These are phyloP conservation scores for Sebastes kiyomatsui DNA, from an alignment of 2,797 vertebrate genomes.

Conservation along the genomic window DNA sequence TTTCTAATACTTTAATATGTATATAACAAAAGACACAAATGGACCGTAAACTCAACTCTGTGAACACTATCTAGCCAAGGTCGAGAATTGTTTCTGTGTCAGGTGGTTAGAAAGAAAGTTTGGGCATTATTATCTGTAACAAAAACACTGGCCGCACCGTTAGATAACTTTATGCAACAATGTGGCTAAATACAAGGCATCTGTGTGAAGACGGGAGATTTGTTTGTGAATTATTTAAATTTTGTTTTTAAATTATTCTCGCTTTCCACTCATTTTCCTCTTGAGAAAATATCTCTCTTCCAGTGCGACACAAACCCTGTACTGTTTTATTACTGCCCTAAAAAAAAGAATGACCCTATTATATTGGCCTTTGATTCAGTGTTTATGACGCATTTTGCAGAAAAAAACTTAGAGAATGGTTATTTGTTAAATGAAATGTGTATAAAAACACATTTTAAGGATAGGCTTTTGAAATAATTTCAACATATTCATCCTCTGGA, in stretches of 20 bases:
- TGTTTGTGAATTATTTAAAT: not conserved
- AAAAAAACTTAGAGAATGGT: not conserved
- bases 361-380: not conserved
- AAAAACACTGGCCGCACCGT: not conserved
- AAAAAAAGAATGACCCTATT: not conserved
- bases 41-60: not conserved
- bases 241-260: not conserved
- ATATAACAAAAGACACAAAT: not conserved
- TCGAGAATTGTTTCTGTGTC: not conserved
- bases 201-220: conserved; percentile 3
- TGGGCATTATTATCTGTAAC: conserved; percentile 43
- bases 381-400: not conserved
- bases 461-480: not conserved
- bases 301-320: not conserved
- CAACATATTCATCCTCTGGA: not conserved
- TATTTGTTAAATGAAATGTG: not conserved
- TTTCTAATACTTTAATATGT: not conserved
- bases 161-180: conserved; percentile 16
- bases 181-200: not conserved
- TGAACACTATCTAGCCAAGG: not conserved
- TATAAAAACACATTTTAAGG: not conserved
- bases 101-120: not conserved
- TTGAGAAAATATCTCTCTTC: not conserved
- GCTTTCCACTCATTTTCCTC: not conserved
- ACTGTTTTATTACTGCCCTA: not conserved